phyloP scores from a whole-genome alignment of 2,113 vertebrate species.

The Hystrix brachyura region DNA sequence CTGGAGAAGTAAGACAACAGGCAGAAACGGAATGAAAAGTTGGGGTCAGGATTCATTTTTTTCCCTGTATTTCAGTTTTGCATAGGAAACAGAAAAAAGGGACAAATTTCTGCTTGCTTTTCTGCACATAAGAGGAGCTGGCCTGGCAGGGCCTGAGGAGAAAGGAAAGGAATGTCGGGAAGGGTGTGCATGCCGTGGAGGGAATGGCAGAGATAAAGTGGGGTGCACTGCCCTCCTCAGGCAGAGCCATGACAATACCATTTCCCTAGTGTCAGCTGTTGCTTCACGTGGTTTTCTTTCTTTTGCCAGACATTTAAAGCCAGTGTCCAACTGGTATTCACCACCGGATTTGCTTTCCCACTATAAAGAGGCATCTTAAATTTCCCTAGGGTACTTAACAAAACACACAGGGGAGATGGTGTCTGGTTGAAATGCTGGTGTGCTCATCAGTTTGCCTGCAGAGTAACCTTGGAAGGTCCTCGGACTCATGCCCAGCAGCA shows the following conservation, averaged over 20 bases:
- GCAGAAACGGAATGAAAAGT: neutral
- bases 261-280: neutral
- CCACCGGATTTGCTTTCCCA: neutral
- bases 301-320: neutral
- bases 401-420: neutral
- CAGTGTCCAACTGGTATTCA: neutral
- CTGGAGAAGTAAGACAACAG: neutral
- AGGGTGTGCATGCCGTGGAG: rapidly evolving
- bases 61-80: neutral
- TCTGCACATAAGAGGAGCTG: neutral
- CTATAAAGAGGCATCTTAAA: neutral
- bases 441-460: neutral
- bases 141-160: neutral
- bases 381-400: neutral
- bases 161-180: neutral
- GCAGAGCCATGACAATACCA: neutral
- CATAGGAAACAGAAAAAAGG: neutral
- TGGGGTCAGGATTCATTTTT: neutral
- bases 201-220: too few relatives aligned
- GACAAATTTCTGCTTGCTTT: neutral
- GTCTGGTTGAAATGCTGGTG: neutral
- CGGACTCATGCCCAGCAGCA: neutral
- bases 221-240: too few relatives aligned
- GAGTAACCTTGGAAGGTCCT: neutral
- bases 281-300: neutral